A percentile compares a stretch with the other conserved stretches of the same genome.
These are phyloP conservation scores for Aelia acuminata DNA, from an alignment of 2,888 invertebrate species.

Conservation along the genomic window DNA sequence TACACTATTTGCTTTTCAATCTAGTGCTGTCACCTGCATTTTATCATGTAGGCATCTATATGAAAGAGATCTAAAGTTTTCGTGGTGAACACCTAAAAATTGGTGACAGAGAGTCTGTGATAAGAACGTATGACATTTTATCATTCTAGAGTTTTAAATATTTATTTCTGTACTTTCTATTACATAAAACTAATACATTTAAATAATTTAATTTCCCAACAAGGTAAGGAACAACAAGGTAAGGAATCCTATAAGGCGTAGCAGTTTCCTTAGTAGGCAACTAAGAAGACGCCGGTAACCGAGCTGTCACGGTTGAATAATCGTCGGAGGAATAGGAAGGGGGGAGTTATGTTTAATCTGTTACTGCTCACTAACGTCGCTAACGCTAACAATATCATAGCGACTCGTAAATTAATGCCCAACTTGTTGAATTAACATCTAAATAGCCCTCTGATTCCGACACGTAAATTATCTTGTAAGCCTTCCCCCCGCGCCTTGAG, in stretches of 20 bases:
- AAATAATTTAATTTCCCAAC: not conserved
- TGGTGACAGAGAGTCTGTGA: no score
- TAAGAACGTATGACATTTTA: no score
- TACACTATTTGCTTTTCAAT: no score
- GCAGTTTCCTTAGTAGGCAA: not conserved
- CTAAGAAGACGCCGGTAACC: not conserved
- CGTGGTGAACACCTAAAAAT: no score
- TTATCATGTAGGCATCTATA: no score
- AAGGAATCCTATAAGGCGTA: not conserved
- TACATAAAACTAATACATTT: no score
- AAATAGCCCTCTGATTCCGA: conserved; percentile 32
- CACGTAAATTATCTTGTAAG: conserved; percentile 35
- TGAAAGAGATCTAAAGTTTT: no score
- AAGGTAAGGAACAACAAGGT: no score
- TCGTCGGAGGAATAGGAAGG: not conserved
- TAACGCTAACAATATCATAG: conserved; percentile 29
- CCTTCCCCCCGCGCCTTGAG: conserved; percentile 3
- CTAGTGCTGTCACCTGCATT: no score
- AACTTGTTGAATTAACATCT: conserved; percentile 41
- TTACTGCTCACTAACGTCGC: conserved; percentile 36
- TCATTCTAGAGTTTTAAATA: no score
- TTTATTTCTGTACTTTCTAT: no score
- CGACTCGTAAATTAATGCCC: conserved; percentile 25
- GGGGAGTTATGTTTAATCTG: conserved; percentile 31
- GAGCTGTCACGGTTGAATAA: conserved; percentile 7